Percentiles rank a stretch among this genome's conserved stretches.
phyloP scores from a whole-genome alignment of 2,113 vertebrate species.

The Serilophus lunatus region DNA sequence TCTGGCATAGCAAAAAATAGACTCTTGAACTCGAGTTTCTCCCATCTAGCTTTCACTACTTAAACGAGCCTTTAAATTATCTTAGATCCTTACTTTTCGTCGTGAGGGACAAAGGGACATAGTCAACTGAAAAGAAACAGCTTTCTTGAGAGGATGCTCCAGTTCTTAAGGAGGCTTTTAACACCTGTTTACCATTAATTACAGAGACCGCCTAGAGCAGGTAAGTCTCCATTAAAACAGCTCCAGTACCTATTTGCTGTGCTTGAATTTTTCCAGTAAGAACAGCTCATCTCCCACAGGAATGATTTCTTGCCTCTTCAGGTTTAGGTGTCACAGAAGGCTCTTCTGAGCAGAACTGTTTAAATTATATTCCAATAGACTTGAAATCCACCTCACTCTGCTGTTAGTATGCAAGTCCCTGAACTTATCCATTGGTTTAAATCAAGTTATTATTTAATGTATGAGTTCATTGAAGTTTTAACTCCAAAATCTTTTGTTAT shows the following conservation, averaged over 20 bases:
- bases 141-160: background rate
- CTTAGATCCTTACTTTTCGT: background rate
- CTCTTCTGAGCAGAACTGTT: background rate
- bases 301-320: background rate
- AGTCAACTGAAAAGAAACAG: background rate
- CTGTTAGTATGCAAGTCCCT: background rate
- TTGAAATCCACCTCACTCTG: background rate
- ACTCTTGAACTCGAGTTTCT: background rate
- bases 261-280: background rate
- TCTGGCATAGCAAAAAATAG: background rate
- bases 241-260: background rate
- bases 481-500: background rate
- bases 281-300: background rate
- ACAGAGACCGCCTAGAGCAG: background rate
- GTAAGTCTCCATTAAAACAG: background rate
- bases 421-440: background rate
- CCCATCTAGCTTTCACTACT: background rate
- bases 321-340: background rate
- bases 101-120: background rate
- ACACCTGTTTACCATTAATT: constrained; percentile 4
- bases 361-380: fast-evolving
- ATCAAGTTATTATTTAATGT: background rate
- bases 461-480: background rate
- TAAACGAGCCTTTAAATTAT: constrained; percentile 1
- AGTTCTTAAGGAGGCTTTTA: constrained; percentile 7